Evolutionary conservation across 2,888 invertebrate genomes (phyloP).

Genomic region (Oligia fasciuncula): DNA sequence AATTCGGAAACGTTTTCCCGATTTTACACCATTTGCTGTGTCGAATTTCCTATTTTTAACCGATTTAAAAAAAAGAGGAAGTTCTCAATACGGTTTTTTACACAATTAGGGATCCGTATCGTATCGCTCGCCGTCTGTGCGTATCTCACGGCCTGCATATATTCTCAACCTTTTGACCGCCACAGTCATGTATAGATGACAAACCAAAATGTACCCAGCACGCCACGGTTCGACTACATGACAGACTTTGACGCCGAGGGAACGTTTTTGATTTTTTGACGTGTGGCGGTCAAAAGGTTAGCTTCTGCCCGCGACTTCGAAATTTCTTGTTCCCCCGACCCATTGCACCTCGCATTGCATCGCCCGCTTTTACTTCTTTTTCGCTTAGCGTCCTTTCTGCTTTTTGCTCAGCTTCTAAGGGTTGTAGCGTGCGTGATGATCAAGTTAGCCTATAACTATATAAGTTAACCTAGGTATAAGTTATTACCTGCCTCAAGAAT

Average conservation of each 20-base stretch:
- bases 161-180: too few relatives aligned
- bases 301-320: neutral
- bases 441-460: neutral
- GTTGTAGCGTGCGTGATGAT: too few relatives aligned
- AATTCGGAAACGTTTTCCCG: slow-evolving; percentile 63
- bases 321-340: neutral
- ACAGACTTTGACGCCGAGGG: too few relatives aligned
- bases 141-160: neutral
- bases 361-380: neutral
- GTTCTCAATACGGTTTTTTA: too few relatives aligned
- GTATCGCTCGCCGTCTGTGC: neutral
- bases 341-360: neutral
- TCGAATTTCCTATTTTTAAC: slow-evolving; percentile 53
- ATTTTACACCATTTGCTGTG: slow-evolving; percentile 63
- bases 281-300: too few relatives aligned
- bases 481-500: too few relatives aligned
- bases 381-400: neutral
- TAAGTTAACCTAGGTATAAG: too few relatives aligned
- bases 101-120: slow-evolving; percentile 5
- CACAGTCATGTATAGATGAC: too few relatives aligned
- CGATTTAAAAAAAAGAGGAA: slow-evolving; percentile 26
- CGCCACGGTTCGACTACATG: too few relatives aligned
- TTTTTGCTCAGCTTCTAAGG: neutral
- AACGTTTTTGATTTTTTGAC: too few relatives aligned
- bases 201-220: too few relatives aligned